Conservation (phyloP, 1,140 invertebrate species). For the Drosophila burlai region DNA sequence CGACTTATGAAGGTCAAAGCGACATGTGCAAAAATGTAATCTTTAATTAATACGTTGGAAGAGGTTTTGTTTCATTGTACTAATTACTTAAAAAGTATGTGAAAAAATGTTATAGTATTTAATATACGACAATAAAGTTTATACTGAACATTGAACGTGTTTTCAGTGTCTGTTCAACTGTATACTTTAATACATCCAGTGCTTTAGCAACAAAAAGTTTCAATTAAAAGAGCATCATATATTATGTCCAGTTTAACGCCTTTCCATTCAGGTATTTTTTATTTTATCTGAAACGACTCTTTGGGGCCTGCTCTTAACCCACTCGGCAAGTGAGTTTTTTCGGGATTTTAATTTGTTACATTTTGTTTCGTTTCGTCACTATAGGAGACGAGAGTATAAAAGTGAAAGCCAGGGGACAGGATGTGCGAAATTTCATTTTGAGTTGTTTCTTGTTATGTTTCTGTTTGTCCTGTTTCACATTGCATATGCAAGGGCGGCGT, state of each 20-base stretch:
- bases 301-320: constrained; percentile 10
- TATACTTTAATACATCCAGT: background rate
- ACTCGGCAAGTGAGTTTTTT: constrained; percentile 40
- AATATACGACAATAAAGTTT: too few species aligned
- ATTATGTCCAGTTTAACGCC: background rate
- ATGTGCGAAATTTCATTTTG: constrained; percentile 67
- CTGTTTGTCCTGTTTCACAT: constrained; percentile 43
- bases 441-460: constrained; percentile 59
- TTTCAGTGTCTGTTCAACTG: too few species aligned
- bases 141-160: too few species aligned
- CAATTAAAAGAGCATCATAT: constrained; percentile 12
- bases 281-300: constrained; percentile 17
- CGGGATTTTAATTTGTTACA: constrained; percentile 70
- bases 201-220: background rate
- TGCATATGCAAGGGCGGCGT: constrained; percentile 39
- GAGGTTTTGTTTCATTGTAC: background rate
- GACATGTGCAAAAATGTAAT: background rate
- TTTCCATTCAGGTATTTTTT: background rate
- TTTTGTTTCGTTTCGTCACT: constrained; percentile 31
- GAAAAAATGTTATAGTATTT: too few species aligned
- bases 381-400: constrained; percentile 19
- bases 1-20: background rate
- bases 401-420: constrained; percentile 59
- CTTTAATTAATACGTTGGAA: background rate
- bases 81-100: background rate